These are phyloP conservation scores for Phlogophora meticulosa DNA, from an alignment of 2,888 invertebrate species.

Conservation along the genomic window DNA sequence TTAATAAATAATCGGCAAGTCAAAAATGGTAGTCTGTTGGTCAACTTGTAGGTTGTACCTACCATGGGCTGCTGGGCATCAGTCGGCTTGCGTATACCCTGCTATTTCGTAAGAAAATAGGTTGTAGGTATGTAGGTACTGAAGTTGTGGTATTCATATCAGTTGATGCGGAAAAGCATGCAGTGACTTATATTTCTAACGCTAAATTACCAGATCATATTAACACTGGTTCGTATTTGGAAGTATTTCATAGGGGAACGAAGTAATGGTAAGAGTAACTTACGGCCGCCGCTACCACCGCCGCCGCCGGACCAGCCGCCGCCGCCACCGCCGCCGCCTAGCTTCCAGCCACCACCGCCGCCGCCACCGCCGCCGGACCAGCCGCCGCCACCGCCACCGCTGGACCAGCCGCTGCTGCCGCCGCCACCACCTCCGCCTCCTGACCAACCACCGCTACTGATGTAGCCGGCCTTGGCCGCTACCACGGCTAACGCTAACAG, in stretches of 20 bases:
- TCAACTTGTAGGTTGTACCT: too few species aligned
- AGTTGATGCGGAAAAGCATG: not conserved
- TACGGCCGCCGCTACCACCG: conserved; percentile 63
- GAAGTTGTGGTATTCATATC: not conserved
- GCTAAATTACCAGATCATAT: not conserved
- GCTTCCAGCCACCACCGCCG: conserved; percentile 73
- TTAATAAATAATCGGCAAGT: not conserved
- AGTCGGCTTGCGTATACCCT: too few species aligned
- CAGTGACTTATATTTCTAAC: not conserved
- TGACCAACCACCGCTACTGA: conserved; percentile 78
- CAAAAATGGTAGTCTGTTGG: not conserved
- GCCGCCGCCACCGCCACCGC: conserved; percentile 66
- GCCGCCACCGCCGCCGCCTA: conserved; percentile 67
- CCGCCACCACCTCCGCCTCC: conserved; percentile 81
- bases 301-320: conserved; percentile 68
- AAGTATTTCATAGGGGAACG: not conserved
- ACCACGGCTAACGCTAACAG: conserved; percentile 84
- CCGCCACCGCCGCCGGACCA: conserved; percentile 76
- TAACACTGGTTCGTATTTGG: not conserved
- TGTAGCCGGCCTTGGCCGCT: conserved; percentile 73
- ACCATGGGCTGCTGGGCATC: too few species aligned
- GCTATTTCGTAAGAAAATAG: too few species aligned
- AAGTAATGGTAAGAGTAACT: conserved; percentile 19
- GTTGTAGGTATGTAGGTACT: not conserved
- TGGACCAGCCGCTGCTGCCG: conserved; percentile 73